These are phyloP conservation scores for Paratilapia polleni DNA, from an alignment of 2,113 vertebrate species.

Conservation along the genomic window DNA sequence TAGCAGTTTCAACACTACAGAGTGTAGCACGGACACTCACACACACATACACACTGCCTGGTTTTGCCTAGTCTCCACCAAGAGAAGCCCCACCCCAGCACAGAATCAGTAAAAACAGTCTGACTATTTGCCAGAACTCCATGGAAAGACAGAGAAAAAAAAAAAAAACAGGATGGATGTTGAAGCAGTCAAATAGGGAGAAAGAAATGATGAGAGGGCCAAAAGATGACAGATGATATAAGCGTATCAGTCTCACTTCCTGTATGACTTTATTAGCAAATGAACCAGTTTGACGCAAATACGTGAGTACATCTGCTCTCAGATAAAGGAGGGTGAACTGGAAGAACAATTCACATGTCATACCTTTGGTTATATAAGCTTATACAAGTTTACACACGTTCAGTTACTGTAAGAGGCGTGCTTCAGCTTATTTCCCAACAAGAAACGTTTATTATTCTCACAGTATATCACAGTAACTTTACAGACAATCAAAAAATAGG, in stretches of 20 bases:
- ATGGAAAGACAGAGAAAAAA: constrained; percentile 18
- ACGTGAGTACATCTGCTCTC: not conserved
- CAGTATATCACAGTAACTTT: not conserved
- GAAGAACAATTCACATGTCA: not conserved
- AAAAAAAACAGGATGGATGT: not conserved
- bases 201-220: not conserved
- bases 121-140: constrained; percentile 7
- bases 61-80: constrained; percentile 5
- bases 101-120: constrained; percentile 6
- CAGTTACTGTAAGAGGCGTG: constrained; percentile 1
- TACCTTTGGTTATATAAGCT: not conserved
- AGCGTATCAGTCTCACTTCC: not conserved
- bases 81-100: constrained; percentile 18
- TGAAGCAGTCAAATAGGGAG: not conserved
- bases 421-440: constrained; percentile 6
- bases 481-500: not conserved
- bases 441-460: not conserved
- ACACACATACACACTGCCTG: not conserved
- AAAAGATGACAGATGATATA: not conserved
- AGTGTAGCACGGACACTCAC: not conserved
- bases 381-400: constrained; percentile 5
- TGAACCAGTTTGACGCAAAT: not conserved
- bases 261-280: constrained; percentile 1
- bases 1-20: not conserved
- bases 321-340: not conserved